Percentiles rank a stretch among this genome's conserved stretches.
phyloP scores from a whole-genome alignment of 1,140 invertebrate genomes.

The Maniola jurtina region DNA sequence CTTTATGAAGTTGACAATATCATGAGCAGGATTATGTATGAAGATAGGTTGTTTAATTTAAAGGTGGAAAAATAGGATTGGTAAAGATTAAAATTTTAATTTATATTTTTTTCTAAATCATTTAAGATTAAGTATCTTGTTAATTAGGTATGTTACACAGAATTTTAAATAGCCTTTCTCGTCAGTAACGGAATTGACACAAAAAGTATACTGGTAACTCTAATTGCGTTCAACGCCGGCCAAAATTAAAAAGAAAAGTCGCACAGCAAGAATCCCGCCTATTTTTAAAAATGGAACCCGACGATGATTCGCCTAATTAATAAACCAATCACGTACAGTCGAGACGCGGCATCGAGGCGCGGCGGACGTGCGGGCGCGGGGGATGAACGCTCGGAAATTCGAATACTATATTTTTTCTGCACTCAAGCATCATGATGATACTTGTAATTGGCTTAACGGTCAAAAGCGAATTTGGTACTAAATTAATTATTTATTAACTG shows the following conservation, averaged over 20 bases:
- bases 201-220: slow-evolving; percentile 67
- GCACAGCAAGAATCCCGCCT: slow-evolving; percentile 76
- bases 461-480: slow-evolving; percentile 56
- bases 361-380: slow-evolving; percentile 75
- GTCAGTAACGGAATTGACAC: slow-evolving; percentile 53
- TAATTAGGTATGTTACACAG: slow-evolving; percentile 56
- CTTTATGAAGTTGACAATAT: too few relatives aligned
- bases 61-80: too few relatives aligned
- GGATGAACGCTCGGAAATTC: slow-evolving; percentile 77
- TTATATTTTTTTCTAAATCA: slow-evolving; percentile 16
- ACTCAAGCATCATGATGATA: slow-evolving; percentile 68
- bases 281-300: slow-evolving; percentile 79
- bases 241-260: slow-evolving; percentile 77
- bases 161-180: slow-evolving; percentile 54
- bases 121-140: slow-evolving; percentile 45
- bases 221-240: slow-evolving; percentile 74
- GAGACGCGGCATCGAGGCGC: slow-evolving; percentile 74
- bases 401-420: slow-evolving; percentile 77
- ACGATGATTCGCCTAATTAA: slow-evolving; percentile 78
- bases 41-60: too few relatives aligned
- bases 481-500: slow-evolving; percentile 40
- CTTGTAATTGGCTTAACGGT: slow-evolving; percentile 74
- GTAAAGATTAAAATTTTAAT: too few relatives aligned
- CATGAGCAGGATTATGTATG: too few relatives aligned
- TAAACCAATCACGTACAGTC: slow-evolving; percentile 79